A percentile compares a stretch with the other conserved stretches of the same genome.
Evolutionary conservation across 1,140 invertebrate species (phyloP).

Genomic region (silkworm (Bombyx mori)): DNA sequence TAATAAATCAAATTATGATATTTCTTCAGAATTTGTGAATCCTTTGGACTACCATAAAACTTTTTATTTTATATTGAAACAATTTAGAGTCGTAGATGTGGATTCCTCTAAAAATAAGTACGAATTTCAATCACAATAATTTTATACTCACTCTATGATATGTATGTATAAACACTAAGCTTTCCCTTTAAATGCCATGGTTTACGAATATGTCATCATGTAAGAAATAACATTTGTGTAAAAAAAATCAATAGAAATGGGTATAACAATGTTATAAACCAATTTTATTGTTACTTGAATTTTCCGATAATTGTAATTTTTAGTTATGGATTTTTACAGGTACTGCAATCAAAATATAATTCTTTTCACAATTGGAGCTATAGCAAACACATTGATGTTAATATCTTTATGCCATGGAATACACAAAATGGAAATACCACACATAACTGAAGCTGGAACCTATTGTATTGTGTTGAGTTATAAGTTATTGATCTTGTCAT

Average conservation of each 20-base stretch:
- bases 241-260: too few relatives aligned
- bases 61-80: conserved; percentile 27
- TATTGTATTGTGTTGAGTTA: conserved; percentile 35
- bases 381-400: background rate
- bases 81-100: conserved; percentile 33
- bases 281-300: background rate
- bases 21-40: conserved; percentile 24
- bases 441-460: conserved; percentile 34
- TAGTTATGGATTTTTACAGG: conserved; percentile 16
- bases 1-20: conserved; percentile 33
- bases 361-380: conserved; percentile 1
- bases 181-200: too few relatives aligned
- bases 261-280: background rate
- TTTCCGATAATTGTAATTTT: too few relatives aligned
- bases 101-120: conserved; percentile 6
- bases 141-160: too few relatives aligned
- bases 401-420: conserved; percentile 24
- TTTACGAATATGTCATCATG: too few relatives aligned
- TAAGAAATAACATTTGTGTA: too few relatives aligned
- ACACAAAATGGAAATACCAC: conserved; percentile 20
- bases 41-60: conserved; percentile 33
- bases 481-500: conserved; percentile 28
- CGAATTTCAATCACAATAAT: background rate
- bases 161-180: too few relatives aligned
- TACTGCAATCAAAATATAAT: conserved; percentile 18